Conservation (phyloP, 1,140 invertebrate genomes). For the Pantala flavescens region DNA sequence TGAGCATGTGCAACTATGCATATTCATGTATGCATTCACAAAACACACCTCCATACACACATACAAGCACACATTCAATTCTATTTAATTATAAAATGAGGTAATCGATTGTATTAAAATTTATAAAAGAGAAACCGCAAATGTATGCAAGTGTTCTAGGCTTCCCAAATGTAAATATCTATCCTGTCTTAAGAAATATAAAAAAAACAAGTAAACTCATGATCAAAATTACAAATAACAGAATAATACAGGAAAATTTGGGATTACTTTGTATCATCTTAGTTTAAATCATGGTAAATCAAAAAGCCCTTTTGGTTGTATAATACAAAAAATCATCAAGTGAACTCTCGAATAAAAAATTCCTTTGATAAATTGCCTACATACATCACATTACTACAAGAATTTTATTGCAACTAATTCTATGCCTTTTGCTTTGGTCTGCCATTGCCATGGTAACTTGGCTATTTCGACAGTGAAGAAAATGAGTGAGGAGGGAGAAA, state of each 20-base stretch:
- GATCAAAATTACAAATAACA: neutral
- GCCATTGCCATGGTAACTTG: slow-evolving; percentile 4
- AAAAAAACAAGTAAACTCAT: neutral
- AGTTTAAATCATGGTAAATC: neutral
- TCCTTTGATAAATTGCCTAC: neutral
- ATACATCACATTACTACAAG: neutral
- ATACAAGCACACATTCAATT: neutral
- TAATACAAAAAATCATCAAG: neutral
- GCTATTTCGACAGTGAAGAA: neutral
- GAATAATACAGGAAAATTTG: neutral
- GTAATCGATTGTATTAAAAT: neutral
- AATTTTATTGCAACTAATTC: neutral
- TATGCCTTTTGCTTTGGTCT: slow-evolving; percentile 9
- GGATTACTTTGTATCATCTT: slow-evolving; percentile 1
- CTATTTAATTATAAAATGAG: slow-evolving; percentile 1
- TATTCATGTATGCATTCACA: too few relatives aligned
- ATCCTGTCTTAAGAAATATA: neutral
- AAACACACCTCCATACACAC: too few relatives aligned
- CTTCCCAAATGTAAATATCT: neutral
- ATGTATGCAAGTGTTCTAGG: neutral
- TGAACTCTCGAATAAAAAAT: neutral
- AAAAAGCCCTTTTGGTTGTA: neutral
- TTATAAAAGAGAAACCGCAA: slow-evolving; percentile 4
- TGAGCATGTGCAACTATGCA: too few relatives aligned
- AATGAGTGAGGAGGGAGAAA: neutral